A percentile compares a stretch with the other conserved stretches of the same genome.
These are phyloP conservation scores for Carpatolechia fugitivella DNA, from an alignment of 2,888 invertebrate genomes.

Conservation along the genomic window DNA sequence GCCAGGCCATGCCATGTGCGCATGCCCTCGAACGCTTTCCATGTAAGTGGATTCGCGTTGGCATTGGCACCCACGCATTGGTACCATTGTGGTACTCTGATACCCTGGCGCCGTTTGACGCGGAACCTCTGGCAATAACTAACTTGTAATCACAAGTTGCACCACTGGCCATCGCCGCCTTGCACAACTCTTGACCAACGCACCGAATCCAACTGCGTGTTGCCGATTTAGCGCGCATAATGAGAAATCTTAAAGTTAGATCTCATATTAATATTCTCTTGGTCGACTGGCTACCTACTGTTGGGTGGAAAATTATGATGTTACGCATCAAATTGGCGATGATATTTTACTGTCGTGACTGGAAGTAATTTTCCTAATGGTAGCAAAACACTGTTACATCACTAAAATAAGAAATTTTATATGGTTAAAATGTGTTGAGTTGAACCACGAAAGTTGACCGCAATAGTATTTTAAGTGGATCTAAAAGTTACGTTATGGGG, in stretches of 20 bases:
- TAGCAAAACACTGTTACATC: slow-evolving; percentile 12
- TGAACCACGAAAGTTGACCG: slow-evolving; percentile 3
- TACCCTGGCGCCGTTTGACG: slow-evolving; percentile 21
- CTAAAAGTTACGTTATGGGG: neutral
- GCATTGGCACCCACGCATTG: slow-evolving; percentile 38
- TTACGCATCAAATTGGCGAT: slow-evolving; percentile 15
- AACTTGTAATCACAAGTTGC: slow-evolving; percentile 31
- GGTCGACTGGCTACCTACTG: neutral
- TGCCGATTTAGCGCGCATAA: slow-evolving; percentile 32
- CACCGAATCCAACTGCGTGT: slow-evolving; percentile 32
- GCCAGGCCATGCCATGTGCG: neutral
- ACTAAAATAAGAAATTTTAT: neutral
- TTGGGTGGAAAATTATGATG: slow-evolving; percentile 14
- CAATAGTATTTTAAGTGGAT: neutral
- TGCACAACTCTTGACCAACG: slow-evolving; percentile 52
- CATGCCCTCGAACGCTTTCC: slow-evolving; percentile 18
- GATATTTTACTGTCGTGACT: slow-evolving; percentile 14
- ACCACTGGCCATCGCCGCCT: slow-evolving; percentile 48
- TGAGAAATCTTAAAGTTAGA: slow-evolving; percentile 24
- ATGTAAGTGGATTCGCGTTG: slow-evolving; percentile 31
- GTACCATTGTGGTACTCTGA: neutral
- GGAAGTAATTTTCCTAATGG: slow-evolving; percentile 6
- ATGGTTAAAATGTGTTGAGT: neutral
- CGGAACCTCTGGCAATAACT: slow-evolving; percentile 38
- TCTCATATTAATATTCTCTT: slow-evolving; percentile 15